phyloP scores from a whole-genome alignment of 2,888 invertebrate species.

The Dusona sp. region DNA sequence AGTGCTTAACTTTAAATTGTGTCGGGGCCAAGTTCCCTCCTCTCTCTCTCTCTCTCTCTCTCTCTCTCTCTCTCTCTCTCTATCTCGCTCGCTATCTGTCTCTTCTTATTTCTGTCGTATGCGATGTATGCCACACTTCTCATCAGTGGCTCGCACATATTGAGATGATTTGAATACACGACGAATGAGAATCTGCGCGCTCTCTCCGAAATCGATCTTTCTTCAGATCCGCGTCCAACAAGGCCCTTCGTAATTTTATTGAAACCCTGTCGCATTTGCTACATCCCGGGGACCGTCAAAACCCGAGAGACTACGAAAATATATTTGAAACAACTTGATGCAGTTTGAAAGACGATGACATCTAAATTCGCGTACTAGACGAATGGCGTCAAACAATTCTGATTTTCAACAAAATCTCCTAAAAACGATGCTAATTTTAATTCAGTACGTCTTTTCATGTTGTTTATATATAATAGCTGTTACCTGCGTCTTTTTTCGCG shows the following conservation, averaged over 20 bases:
- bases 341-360: neutral
- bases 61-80: conserved; percentile 23
- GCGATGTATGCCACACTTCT: conserved; percentile 7
- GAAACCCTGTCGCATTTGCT: neutral
- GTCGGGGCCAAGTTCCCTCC: conserved; percentile 66
- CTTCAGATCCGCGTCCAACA: neutral
- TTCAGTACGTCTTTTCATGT: neutral
- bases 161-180: neutral
- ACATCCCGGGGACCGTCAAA: neutral
- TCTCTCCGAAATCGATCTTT: conserved; percentile 22
- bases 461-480: neutral
- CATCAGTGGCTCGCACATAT: neutral
- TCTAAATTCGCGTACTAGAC: neutral
- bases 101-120: neutral
- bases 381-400: neutral
- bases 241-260: neutral
- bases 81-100: conserved; percentile 8
- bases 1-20: conserved; percentile 71
- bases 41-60: conserved; percentile 38
- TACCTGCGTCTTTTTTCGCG: too few relatives aligned
- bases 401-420: neutral
- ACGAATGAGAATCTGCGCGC: conserved; percentile 5
- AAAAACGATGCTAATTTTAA: too few relatives aligned
- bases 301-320: neutral
- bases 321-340: neutral